phyloP scores from a whole-genome alignment of 2,888 invertebrate genomes.

The Taenaris catops region DNA sequence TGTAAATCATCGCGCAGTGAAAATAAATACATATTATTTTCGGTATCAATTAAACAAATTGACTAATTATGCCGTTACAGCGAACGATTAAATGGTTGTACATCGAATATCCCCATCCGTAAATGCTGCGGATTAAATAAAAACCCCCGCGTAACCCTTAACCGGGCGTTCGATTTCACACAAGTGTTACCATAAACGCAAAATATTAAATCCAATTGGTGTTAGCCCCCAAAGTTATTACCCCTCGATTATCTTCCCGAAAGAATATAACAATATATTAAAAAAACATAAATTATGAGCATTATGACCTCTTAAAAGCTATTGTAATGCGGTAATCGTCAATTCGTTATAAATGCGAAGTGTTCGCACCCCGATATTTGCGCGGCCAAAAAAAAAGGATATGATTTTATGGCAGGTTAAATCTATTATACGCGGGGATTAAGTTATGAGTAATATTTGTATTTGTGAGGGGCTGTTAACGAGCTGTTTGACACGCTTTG shows the following conservation, averaged over 20 bases:
- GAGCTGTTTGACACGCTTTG: constrained; percentile 68
- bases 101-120: constrained; percentile 28
- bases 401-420: constrained; percentile 78
- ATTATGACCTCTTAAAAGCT: constrained; percentile 63
- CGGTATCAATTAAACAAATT: constrained; percentile 22
- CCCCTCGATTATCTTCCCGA: constrained; percentile 64
- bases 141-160: constrained; percentile 58
- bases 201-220: constrained; percentile 79
- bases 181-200: constrained; percentile 66
- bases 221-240: constrained; percentile 44
- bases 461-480: constrained; percentile 70
- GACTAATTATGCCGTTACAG: constrained; percentile 18
- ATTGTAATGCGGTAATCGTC: constrained; percentile 66
- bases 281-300: constrained; percentile 70
- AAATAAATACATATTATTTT: constrained; percentile 24
- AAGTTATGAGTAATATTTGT: constrained; percentile 76
- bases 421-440: constrained; percentile 75
- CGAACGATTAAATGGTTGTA: constrained; percentile 16
- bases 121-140: constrained; percentile 38
- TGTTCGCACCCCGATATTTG: constrained; percentile 60
- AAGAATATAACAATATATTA: too few relatives aligned
- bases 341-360: constrained; percentile 56
- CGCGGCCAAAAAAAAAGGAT: constrained; percentile 56
- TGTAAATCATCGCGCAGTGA: constrained; percentile 19
- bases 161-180: constrained; percentile 75